Conservation (phyloP, 2,113 vertebrate genomes). For the Lucifuga dentata region DNA sequence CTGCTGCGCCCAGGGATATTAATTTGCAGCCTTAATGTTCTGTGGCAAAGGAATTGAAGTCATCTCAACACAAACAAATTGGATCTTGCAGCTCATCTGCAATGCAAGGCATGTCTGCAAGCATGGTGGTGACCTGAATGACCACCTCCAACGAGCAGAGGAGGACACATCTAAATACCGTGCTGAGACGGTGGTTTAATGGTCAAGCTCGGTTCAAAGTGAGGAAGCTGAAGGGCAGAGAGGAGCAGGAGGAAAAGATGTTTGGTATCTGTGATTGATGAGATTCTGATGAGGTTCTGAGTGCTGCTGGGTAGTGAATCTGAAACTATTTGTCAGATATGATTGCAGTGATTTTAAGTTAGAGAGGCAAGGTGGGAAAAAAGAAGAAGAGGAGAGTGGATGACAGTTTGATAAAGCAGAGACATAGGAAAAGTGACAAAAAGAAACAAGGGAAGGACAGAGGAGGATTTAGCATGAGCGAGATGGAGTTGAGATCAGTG, state of each 20-base stretch:
- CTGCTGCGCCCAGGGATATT: slow-evolving; percentile 67
- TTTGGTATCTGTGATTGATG: slow-evolving; percentile 51
- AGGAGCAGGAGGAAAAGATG: slow-evolving; percentile 19
- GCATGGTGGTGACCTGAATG: slow-evolving; percentile 31
- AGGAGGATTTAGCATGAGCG: slow-evolving; percentile 31
- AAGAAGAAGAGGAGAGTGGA: neutral
- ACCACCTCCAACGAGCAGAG: slow-evolving; percentile 25
- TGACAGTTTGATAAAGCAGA: slow-evolving; percentile 9
- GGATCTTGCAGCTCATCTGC: slow-evolving; percentile 70
- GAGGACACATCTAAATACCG: slow-evolving; percentile 3
- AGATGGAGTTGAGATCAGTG: slow-evolving; percentile 49
- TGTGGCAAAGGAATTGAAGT: slow-evolving; percentile 75
- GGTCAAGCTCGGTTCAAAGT: slow-evolving; percentile 27
- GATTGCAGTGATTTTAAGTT: slow-evolving; percentile 45
- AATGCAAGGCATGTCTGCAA: slow-evolving; percentile 58
- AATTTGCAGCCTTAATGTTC: slow-evolving; percentile 79
- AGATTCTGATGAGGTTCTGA: slow-evolving; percentile 57
- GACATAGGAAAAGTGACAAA: slow-evolving; percentile 9
- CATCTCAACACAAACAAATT: slow-evolving; percentile 78
- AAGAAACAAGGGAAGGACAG: slow-evolving; percentile 11
- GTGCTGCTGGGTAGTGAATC: slow-evolving; percentile 39
- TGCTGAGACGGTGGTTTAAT: slow-evolving; percentile 1
- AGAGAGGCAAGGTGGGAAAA: neutral
- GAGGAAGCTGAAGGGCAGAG: neutral
- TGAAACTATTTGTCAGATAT: slow-evolving; percentile 51